Percentiles rank a stretch among this genome's conserved stretches.
phyloP scores from a whole-genome alignment of 2,888 invertebrate genomes.

The Dromius quadrimaculatus region DNA sequence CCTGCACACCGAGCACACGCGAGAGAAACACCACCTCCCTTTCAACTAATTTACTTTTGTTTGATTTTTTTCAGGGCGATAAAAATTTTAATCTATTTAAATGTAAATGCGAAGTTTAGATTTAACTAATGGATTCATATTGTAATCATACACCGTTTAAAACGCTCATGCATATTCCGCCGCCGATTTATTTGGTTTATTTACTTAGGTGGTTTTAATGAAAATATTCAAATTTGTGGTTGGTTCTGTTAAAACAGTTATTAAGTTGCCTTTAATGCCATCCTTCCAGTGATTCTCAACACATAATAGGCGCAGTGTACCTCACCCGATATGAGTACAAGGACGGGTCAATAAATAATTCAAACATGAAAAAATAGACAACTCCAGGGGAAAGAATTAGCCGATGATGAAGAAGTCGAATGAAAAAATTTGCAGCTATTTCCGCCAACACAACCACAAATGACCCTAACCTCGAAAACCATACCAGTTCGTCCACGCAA shows the following conservation, averaged over 20 bases:
- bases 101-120: slow-evolving; percentile 46
- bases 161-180: slow-evolving; percentile 46
- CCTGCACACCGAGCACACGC: slow-evolving; percentile 15
- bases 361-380: no score
- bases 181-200: slow-evolving; percentile 34
- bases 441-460: slow-evolving; percentile 4
- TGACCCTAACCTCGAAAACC: slow-evolving; percentile 9
- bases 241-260: not conserved
- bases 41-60: slow-evolving; percentile 4
- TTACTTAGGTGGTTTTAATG: slow-evolving; percentile 32
- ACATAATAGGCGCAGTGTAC: no score
- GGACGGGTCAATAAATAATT: no score
- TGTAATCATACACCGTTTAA: slow-evolving; percentile 47
- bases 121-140: slow-evolving; percentile 47
- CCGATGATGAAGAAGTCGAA: no score
- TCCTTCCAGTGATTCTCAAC: no score
- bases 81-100: slow-evolving; percentile 47
- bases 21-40: not conserved
- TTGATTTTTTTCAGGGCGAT: slow-evolving; percentile 33
- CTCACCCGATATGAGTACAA: no score
- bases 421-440: no score
- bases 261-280: no score
- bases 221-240: slow-evolving; percentile 5
- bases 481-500: not conserved
- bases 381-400: no score